A percentile compares a stretch with the other conserved stretches of the same genome.
Evolutionary conservation across 2,888 invertebrate species (phyloP).

Genomic region (Dugesia japonica): DNA sequence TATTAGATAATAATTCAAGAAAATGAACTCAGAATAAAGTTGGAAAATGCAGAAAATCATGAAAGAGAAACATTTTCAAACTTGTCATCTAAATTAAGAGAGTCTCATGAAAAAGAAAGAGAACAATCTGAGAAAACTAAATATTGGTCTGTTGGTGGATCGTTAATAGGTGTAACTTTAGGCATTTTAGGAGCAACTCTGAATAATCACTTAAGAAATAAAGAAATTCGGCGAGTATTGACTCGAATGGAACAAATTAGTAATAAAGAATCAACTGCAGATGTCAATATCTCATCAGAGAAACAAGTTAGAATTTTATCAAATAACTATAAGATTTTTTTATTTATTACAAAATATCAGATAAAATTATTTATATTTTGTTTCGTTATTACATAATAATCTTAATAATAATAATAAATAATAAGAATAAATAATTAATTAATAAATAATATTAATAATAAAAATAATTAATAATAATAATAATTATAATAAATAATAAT

Average conservation of each 20-base stretch:
- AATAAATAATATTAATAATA: no score
- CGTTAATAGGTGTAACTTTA: conserved; percentile 54
- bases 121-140: conserved; percentile 67
- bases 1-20: conserved; percentile 22
- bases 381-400: no score
- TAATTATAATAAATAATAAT: no score
- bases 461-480: no score
- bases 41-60: conserved; percentile 57
- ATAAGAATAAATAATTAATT: no score
- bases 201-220: conserved; percentile 57
- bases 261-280: no score
- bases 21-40: conserved; percentile 52
- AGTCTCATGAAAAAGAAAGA: conserved; percentile 67
- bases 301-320: no score
- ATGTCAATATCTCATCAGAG: no score
- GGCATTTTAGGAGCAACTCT: conserved; percentile 58
- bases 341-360: no score
- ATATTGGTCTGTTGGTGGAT: conserved; percentile 65
- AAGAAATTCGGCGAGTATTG: conserved; percentile 53
- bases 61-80: conserved; percentile 59
- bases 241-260: neutral
- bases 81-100: conserved; percentile 61
- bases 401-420: no score
- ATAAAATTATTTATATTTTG: no score
- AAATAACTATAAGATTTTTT: no score